Evolutionary conservation across 2,888 invertebrate species (phyloP).

Genomic region (Fragum sueziense): DNA sequence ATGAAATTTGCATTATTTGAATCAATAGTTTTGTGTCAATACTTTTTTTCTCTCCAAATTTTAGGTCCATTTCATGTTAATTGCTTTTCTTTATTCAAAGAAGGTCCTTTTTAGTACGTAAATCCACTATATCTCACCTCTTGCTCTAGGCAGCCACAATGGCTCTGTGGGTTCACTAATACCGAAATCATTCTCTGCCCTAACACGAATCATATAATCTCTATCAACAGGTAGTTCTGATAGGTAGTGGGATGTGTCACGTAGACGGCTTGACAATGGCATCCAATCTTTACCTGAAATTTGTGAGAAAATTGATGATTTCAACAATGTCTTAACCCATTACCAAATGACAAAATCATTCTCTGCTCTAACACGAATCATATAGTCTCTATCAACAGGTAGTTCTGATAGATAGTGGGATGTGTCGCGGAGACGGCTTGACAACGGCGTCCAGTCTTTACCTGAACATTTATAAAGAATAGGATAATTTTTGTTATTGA

Average conservation of each 20-base stretch:
- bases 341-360: slow-evolving; percentile 98
- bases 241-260: slow-evolving; percentile 75
- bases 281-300: slow-evolving; percentile 66
- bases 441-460: slow-evolving; percentile 71
- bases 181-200: slow-evolving; percentile 98
- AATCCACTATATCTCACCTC: slow-evolving; percentile 57
- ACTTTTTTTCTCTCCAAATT: too few species aligned
- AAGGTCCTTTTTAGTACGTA: too few species aligned
- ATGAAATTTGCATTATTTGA: too few species aligned
- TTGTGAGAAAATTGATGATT: too few species aligned
- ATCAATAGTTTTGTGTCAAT: too few species aligned
- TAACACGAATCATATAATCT: slow-evolving; percentile 97
- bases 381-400: slow-evolving; percentile 96
- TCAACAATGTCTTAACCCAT: slow-evolving; percentile 92
- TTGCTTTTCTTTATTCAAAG: too few species aligned
- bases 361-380: slow-evolving; percentile 96
- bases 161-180: slow-evolving; percentile 98
- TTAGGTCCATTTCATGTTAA: too few species aligned
- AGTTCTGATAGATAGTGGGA: slow-evolving; percentile 83
- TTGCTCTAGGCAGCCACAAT: slow-evolving; percentile 82
- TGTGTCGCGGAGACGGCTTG: slow-evolving; percentile 71
- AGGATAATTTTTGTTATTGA: too few species aligned
- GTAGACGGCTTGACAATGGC: slow-evolving; percentile 71
- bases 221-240: slow-evolving; percentile 90
- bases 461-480: too few species aligned